These are phyloP conservation scores for Takifugu ocellatus DNA, from an alignment of 2,797 vertebrate species.

Conservation along the genomic window DNA sequence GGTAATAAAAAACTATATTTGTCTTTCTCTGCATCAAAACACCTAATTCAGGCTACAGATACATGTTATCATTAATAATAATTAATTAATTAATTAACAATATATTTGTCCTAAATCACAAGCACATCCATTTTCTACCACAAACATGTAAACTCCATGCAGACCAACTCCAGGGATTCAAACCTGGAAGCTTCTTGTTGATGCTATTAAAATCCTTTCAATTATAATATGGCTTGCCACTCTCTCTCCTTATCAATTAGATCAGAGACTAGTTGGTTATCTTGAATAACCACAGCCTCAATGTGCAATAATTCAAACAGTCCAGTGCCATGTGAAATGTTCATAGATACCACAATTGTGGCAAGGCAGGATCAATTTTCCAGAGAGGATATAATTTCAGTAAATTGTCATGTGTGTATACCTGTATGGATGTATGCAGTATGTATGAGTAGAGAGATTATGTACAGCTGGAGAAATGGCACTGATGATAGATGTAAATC, in stretches of 20 bases:
- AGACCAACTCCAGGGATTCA: no score
- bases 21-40: no score
- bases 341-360: conserved; percentile 27
- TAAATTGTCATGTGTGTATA: conserved; percentile 15
- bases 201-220: conserved; percentile 61
- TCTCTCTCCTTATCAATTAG: conserved; percentile 32
- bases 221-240: conserved; percentile 56
- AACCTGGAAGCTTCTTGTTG: no score
- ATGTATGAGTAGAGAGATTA: no score
- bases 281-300: conserved; percentile 56
- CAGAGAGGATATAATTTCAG: not conserved
- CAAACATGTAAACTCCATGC: no score
- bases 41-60: not conserved
- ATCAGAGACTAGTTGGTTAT: conserved; percentile 33
- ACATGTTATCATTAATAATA: not conserved
- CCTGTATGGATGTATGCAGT: not conserved
- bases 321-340: conserved; percentile 21
- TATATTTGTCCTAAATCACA: no score
- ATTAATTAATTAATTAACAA: no score
- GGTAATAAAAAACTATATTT: conserved; percentile 14
- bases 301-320: conserved; percentile 47
- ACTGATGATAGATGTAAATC: conserved; percentile 32
- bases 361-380: conserved; percentile 48
- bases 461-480: conserved; percentile 6
- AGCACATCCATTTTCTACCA: no score